These are phyloP conservation scores for Corella eumyota DNA, from an alignment of 23 tunicate genomes.

Conservation along the genomic window DNA sequence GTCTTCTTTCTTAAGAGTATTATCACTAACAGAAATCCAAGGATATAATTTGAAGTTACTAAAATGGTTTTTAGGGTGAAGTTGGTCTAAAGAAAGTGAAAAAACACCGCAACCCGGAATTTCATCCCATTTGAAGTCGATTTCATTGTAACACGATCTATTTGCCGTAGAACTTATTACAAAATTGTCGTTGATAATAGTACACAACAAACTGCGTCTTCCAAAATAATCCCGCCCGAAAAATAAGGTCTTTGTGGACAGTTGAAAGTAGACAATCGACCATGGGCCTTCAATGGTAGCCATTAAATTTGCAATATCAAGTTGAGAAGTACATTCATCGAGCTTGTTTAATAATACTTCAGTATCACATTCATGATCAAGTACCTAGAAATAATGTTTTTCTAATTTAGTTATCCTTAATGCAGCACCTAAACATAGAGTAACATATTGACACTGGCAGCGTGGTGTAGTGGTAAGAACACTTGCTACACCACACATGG, in stretches of 20 bases:
- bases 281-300: constrained; percentile 59
- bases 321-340: neutral
- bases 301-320: constrained; percentile 13
- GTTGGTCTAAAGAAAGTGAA: too few species aligned
- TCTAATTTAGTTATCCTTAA: too few species aligned
- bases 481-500: too few species aligned
- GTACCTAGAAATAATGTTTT: constrained; percentile 15
- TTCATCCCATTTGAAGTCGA: constrained; percentile 39
- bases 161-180: constrained; percentile 8
- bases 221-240: constrained; percentile 92
- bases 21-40: too few species aligned
- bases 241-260: constrained; percentile 20
- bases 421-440: too few species aligned
- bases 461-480: too few species aligned
- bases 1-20: too few species aligned
- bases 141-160: too few species aligned
- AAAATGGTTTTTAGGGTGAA: too few species aligned
- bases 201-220: constrained; percentile 54
- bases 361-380: constrained; percentile 42
- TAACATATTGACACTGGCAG: too few species aligned
- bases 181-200: too few species aligned
- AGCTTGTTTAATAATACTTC: constrained; percentile 11
- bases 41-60: too few species aligned
- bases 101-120: constrained; percentile 49
- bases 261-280: constrained; percentile 56